Conservation (phyloP, 2,113 vertebrate species). For the Aptenodytes patagonicus region DNA sequence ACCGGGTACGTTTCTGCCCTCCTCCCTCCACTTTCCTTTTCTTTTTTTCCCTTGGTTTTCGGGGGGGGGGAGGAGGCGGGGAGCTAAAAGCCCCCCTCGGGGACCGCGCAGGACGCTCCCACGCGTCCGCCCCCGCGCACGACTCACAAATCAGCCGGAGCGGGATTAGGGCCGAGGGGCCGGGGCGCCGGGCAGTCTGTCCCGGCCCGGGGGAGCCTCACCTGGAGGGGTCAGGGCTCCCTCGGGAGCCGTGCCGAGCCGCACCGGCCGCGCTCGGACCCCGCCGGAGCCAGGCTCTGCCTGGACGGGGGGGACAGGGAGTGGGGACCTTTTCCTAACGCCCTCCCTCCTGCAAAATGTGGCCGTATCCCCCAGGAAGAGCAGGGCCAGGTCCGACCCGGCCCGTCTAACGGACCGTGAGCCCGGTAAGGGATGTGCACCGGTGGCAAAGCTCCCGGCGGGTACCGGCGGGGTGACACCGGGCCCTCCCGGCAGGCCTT, state of each 20-base stretch:
- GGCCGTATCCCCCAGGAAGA: neutral
- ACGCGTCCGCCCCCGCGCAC: neutral
- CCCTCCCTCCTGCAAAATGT: neutral
- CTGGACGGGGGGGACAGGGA: neutral
- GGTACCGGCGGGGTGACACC: neutral
- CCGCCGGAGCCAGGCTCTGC: neutral
- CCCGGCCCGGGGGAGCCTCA: slow-evolving; percentile 36
- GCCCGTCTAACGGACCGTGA: neutral
- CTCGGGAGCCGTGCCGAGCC: neutral
- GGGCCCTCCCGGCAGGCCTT: neutral
- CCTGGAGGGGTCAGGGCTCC: slow-evolving; percentile 38
- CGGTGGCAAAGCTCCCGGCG: neutral
- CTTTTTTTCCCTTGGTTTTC: neutral
- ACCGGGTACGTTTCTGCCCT: neutral
- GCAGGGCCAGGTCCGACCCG: neutral
- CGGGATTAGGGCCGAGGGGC: slow-evolving; percentile 51
- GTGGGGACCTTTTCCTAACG: neutral
- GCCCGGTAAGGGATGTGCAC: neutral
- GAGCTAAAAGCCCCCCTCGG: neutral
- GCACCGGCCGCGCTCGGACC: neutral
- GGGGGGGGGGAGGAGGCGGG: no score
- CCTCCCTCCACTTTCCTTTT: neutral
- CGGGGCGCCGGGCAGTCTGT: slow-evolving; percentile 67
- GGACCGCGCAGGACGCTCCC: neutral
- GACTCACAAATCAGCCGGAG: slow-evolving; percentile 56